Evolutionary conservation across 2,797 vertebrate genomes (phyloP).

Genomic region (Oryzias dopingdopingensis): DNA sequence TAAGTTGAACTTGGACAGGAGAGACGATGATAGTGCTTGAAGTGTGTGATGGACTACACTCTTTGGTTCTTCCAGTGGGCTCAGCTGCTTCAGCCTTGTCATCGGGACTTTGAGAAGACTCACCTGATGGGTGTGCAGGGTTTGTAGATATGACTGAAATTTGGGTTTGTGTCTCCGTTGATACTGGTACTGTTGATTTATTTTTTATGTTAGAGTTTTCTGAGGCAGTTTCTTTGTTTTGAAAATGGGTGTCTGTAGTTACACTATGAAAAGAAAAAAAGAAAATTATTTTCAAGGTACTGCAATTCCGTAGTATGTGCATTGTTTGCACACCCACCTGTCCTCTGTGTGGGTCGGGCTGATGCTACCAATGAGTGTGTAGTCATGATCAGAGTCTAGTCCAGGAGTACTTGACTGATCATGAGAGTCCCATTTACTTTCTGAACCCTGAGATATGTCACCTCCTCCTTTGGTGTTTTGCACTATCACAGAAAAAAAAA

Average conservation of each 20-base stretch:
- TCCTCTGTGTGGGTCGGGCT: conserved; percentile 67
- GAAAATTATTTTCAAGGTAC: not conserved
- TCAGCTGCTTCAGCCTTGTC: conserved; percentile 9
- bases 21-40: conserved; percentile 48
- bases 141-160: conserved; percentile 24
- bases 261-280: conserved; percentile 30
- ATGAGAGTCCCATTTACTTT: conserved; percentile 59
- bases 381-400: conserved; percentile 68
- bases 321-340: conserved; percentile 52
- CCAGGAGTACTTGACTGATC: conserved; percentile 51
- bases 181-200: conserved; percentile 17
- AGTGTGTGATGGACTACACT: conserved; percentile 20
- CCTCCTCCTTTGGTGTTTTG: conserved; percentile 34
- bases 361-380: conserved; percentile 68
- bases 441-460: conserved; percentile 55
- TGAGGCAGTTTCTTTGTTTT: conserved; percentile 35
- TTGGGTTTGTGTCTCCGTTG: conserved; percentile 35
- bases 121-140: conserved; percentile 19
- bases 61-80: conserved; percentile 17
- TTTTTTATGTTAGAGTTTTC: conserved; percentile 30
- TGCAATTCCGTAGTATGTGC: too few species aligned
- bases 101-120: conserved; percentile 24
- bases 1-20: conserved; percentile 59
- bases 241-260: conserved; percentile 34
- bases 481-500: conserved; percentile 30